Percentiles rank a stretch among this genome's conserved stretches.
Conservation (phyloP, 2,113 vertebrate species). For the Sporophila hypoxantha region DNA sequence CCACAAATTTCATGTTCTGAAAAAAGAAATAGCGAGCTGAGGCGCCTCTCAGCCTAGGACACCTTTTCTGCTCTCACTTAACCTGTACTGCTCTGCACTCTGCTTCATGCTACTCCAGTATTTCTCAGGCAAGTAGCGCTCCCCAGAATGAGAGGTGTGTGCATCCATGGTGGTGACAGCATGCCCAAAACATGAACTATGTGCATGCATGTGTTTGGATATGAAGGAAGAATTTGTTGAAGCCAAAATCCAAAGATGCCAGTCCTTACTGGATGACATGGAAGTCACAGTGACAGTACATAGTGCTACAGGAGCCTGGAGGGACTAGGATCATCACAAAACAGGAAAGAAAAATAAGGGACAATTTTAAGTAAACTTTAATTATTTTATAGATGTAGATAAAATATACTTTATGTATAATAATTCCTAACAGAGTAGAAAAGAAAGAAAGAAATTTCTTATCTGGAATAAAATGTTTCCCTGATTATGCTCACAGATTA, state of each 20-base stretch:
- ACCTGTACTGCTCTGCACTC: fast-evolving
- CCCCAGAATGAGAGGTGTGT: background rate
- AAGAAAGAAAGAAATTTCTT: background rate
- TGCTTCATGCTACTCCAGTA: background rate
- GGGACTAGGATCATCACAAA: background rate
- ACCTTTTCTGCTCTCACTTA: background rate
- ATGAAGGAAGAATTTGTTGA: background rate
- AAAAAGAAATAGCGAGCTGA: background rate
- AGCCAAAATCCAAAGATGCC: background rate
- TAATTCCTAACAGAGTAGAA: background rate
- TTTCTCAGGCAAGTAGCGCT: background rate
- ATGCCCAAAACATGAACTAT: background rate
- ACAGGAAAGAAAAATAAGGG: background rate
- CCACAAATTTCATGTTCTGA: background rate
- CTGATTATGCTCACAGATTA: background rate
- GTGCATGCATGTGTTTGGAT: fast-evolving
- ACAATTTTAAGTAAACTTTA: background rate
- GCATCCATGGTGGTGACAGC: too few relatives aligned
- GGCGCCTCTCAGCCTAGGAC: background rate
- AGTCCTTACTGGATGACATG: background rate
- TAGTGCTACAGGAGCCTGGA: background rate
- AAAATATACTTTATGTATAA: background rate
- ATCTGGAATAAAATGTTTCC: background rate
- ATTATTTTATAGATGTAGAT: too few relatives aligned
- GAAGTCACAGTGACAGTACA: background rate